Conservation (phyloP, 2,888 invertebrate species). For the Lycocerus yunnanus region DNA sequence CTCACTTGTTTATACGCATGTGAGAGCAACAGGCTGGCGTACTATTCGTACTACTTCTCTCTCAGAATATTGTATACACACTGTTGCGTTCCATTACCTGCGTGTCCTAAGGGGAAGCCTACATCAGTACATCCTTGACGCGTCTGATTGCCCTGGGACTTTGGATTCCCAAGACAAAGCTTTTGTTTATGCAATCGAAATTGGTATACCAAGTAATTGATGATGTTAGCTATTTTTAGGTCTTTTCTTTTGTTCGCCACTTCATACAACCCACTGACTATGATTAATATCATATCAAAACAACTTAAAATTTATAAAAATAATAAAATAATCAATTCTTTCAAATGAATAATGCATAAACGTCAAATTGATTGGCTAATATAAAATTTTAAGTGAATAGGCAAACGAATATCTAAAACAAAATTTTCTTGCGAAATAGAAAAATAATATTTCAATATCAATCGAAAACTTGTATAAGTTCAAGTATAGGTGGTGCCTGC, state of each 20-base stretch:
- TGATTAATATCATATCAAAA: background rate
- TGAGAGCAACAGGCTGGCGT: conserved; percentile 40
- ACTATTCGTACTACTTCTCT: conserved; percentile 15
- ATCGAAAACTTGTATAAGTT: background rate
- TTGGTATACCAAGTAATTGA: conserved; percentile 36
- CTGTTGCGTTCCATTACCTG: conserved; percentile 46
- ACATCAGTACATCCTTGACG: conserved; percentile 47
- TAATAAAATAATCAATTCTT: background rate
- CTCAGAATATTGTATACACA: conserved; percentile 24
- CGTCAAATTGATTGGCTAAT: background rate
- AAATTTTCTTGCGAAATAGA: background rate
- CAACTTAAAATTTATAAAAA: background rate
- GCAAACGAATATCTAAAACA: background rate
- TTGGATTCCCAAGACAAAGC: conserved; percentile 42
- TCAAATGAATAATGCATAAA: background rate
- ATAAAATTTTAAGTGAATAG: background rate
- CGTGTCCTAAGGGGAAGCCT: conserved; percentile 41
- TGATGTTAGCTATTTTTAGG: conserved; percentile 35
- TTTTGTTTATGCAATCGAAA: conserved; percentile 40
- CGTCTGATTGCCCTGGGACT: conserved; percentile 48
- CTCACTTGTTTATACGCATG: conserved; percentile 35
- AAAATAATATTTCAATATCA: background rate
- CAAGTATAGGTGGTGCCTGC: background rate
- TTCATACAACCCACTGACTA: background rate
- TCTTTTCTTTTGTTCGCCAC: conserved; percentile 23